Conservation (phyloP, 2,888 invertebrate species). For the Morinoia aosen region DNA sequence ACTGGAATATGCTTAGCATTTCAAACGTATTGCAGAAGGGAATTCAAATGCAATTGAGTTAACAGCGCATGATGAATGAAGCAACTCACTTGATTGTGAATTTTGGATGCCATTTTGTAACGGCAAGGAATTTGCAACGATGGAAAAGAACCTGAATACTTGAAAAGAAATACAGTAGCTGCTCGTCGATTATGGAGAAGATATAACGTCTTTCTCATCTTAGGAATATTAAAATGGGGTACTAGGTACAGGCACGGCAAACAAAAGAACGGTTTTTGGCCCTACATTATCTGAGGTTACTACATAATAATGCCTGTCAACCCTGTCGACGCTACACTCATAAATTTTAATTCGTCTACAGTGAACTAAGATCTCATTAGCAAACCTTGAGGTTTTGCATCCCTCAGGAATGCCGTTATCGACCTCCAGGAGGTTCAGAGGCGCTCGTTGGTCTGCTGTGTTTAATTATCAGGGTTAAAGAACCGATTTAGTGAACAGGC, state of each 20-base stretch:
- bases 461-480: not conserved
- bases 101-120: too few relatives aligned
- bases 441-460: not conserved
- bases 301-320: not conserved
- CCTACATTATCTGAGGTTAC: not conserved
- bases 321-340: not conserved
- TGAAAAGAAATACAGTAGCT: too few relatives aligned
- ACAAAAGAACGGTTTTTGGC: not conserved
- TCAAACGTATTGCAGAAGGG: too few relatives aligned
- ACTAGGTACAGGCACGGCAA: not conserved
- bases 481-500: too few relatives aligned
- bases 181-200: not conserved
- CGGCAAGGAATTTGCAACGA: too few relatives aligned
- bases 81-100: too few relatives aligned
- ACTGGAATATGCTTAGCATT: too few relatives aligned
- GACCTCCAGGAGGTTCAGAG: not conserved
- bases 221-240: not conserved
- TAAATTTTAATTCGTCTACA: not conserved
- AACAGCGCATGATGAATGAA: too few relatives aligned
- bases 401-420: not conserved
- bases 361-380: not conserved
- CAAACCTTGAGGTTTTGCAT: not conserved
- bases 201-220: not conserved
- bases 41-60: too few relatives aligned
- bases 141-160: too few relatives aligned